A percentile compares a stretch with the other conserved stretches of the same genome.
Conservation (phyloP, 2,888 invertebrate genomes). For the Glyphotaelius pellucidus region DNA sequence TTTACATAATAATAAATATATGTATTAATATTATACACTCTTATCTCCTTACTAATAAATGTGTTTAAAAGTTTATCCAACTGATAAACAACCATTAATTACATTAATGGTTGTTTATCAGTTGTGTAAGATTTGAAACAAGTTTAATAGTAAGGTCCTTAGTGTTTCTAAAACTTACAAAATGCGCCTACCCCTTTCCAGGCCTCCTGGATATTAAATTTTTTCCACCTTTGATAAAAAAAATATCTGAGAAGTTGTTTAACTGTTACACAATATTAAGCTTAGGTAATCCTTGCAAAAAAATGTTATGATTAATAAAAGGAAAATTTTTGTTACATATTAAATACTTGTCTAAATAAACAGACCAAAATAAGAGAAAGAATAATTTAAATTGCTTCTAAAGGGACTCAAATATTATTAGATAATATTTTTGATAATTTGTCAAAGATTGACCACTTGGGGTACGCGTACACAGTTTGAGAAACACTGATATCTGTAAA, state of each 20-base stretch:
- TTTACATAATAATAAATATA: neutral
- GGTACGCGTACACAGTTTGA: neutral
- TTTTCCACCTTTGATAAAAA: no score
- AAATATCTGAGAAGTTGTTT: no score
- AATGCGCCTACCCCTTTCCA: neutral
- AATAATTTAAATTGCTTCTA: neutral
- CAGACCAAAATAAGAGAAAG: neutral
- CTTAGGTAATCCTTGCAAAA: no score
- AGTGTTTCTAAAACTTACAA: neutral
- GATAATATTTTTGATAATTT: neutral
- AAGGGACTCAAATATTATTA: neutral
- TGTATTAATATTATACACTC: neutral
- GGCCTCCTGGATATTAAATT: neutral
- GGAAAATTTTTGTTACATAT: neutral
- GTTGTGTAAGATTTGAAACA: no score
- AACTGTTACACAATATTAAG: no score
- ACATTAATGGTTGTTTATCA: no score
- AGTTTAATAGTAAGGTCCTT: no score
- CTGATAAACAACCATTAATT: no score
- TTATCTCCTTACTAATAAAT: no score
- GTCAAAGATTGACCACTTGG: neutral
- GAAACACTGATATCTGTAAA: neutral
- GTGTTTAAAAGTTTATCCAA: no score
- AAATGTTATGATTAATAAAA: neutral
- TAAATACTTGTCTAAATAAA: neutral